A percentile compares a stretch with the other conserved stretches of the same genome.
These are phyloP conservation scores for Meda fulgida DNA, from an alignment of 2,797 vertebrate species.

Conservation along the genomic window DNA sequence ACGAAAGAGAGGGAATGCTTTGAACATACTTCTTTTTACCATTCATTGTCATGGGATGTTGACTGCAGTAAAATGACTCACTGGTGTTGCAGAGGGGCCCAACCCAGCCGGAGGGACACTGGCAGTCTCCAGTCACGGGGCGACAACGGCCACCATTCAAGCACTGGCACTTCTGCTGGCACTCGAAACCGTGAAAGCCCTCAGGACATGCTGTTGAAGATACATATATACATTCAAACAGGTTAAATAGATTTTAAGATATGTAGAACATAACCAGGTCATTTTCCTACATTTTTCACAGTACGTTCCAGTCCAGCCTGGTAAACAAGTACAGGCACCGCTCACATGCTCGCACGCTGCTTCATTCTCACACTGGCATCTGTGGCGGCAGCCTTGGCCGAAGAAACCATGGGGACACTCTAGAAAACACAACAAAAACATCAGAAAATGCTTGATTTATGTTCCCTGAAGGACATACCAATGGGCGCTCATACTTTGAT, in stretches of 20 bases:
- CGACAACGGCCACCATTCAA: constrained; percentile 75
- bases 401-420: constrained; percentile 80
- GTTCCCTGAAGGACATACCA: background rate
- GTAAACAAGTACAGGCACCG: constrained; percentile 81
- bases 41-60: constrained; percentile 16
- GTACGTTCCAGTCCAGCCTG: constrained; percentile 84
- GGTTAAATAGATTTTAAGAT: background rate
- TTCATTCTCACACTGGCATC: constrained; percentile 80
- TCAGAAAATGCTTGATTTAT: background rate
- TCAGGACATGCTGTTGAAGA: constrained; percentile 79
- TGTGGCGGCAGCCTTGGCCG: constrained; percentile 74
- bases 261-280: background rate
- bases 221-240: constrained; percentile 20
- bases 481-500: constrained; percentile 75
- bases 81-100: constrained; percentile 76
- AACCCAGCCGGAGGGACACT: constrained; percentile 75
- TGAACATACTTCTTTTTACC: constrained; percentile 16
- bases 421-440: constrained; percentile 57
- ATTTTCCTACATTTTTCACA: constrained; percentile 80
- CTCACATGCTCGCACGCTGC: constrained; percentile 83
- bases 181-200: constrained; percentile 84
- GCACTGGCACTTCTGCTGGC: constrained; percentile 75
- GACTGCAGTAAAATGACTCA: constrained; percentile 59
- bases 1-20: constrained; percentile 6
- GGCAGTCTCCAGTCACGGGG: constrained; percentile 70